Evolutionary conservation across 2,797 vertebrate genomes (phyloP), one percentile per base, ranked within the genome.

Genomic region (Tarsius wallacei): DNA sequence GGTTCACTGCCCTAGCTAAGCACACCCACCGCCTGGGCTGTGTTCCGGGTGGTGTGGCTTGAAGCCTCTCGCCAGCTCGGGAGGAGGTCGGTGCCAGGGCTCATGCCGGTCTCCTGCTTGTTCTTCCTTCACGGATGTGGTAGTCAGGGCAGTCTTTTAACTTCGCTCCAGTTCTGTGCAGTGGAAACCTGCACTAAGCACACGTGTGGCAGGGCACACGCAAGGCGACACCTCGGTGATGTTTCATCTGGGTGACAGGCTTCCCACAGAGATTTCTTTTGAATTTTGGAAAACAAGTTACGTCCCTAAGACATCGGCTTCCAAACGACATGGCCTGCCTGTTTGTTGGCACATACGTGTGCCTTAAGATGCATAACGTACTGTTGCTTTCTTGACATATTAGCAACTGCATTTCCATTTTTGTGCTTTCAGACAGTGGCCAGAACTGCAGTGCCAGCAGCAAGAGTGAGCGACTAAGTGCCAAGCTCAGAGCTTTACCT

Each of bases 381-480:
- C 28, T 93, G 28, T 90, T 59, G 81, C 74, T 97, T 97, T 94
- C 90, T 95, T 10, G 59, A 81, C 81, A 0, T 66, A 11, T 87
- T 95, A 96, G 95, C 94, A 98, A 93, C 59, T 64, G 84, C 55
- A 64, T 93, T 84, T 94, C 94, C 97, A 57, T 95, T 76, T 96
- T 49, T 90, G 63, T 92, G 76, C 94, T 95, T 97, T 70, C 98
- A 99, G 99, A 99, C 84, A 99, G 99, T 95, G 98, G 99, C 95
- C 99, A 99, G 98, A 99, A 99, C 98, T 99, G 97, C 97, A 98
- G 98, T 83, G 98, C 96, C 97, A 99, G 98, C 97, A 98, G 98
- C 80, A 99, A 99, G 98, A 99, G 99, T 85, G 99, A 99, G 97
- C 99, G 99, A 74, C 98, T 99, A 95, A 99, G 99, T 94, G 98